Evolutionary conservation across 2,888 invertebrate genomes (phyloP).

Genomic region (Troides oblongomaculatus): DNA sequence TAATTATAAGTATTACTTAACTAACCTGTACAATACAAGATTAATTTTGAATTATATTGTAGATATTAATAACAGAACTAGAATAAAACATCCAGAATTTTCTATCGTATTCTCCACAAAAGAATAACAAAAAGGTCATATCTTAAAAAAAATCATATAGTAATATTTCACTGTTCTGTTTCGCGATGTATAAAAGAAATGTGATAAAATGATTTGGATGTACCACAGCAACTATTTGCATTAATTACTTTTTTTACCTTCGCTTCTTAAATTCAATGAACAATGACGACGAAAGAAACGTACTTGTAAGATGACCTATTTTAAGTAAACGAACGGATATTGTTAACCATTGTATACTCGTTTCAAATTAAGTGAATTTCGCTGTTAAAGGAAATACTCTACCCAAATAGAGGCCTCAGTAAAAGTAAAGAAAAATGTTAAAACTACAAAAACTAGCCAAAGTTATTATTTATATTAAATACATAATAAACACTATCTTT

Average conservation of each 20-base stretch:
- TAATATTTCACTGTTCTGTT: too few relatives aligned
- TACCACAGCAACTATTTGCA: neutral
- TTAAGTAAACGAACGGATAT: conserved; percentile 31
- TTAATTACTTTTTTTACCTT: neutral
- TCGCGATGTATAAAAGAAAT: neutral
- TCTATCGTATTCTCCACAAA: too few relatives aligned
- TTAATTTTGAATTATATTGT: too few relatives aligned
- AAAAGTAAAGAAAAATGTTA: neutral
- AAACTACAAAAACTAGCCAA: too few relatives aligned
- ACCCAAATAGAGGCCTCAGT: neutral
- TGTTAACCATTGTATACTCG: conserved; percentile 19
- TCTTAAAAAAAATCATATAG: too few relatives aligned
- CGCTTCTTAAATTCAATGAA: neutral
- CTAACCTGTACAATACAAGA: too few relatives aligned
- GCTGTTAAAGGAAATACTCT: conserved; percentile 14
- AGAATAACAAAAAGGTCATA: too few relatives aligned
- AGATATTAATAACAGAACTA: too few relatives aligned
- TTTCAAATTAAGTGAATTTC: conserved; percentile 18
- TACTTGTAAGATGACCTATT: conserved; percentile 25
- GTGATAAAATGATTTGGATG: neutral
- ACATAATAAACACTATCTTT: too few relatives aligned
- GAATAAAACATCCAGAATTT: too few relatives aligned
- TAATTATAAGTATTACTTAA: too few relatives aligned
- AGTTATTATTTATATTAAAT: too few relatives aligned
- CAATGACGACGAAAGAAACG: conserved; percentile 4